phyloP scores from a whole-genome alignment of 2,888 invertebrate genomes.

The Cheilosia pagana region DNA sequence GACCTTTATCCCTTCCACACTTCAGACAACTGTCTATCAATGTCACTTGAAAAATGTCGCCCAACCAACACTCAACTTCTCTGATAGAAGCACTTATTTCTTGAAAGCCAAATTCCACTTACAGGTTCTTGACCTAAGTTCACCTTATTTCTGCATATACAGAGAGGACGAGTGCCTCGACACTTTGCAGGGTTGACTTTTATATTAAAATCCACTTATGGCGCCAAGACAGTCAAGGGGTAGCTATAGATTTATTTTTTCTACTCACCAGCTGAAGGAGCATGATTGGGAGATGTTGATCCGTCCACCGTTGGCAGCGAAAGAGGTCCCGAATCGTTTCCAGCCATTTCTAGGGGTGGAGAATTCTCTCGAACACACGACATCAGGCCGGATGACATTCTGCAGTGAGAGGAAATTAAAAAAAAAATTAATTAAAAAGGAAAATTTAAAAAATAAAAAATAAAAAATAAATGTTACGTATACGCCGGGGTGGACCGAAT shows the following conservation, averaged over 20 bases:
- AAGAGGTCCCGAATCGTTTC: constrained; percentile 79
- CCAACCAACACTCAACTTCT: constrained; percentile 33
- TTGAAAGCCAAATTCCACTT: not conserved
- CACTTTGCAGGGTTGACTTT: constrained; percentile 22
- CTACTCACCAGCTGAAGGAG: constrained; percentile 68
- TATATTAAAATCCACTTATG: constrained; percentile 18
- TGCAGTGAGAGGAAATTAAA: constrained; percentile 75
- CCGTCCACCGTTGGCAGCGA: constrained; percentile 78
- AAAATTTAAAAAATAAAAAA: not conserved
- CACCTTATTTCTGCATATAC: constrained; percentile 31
- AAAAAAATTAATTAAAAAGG: constrained; percentile 4
- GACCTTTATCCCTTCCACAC: not conserved
- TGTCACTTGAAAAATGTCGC: constrained; percentile 44
- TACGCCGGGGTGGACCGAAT: not conserved
- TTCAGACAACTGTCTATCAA: constrained; percentile 34
- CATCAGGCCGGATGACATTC: constrained; percentile 83
- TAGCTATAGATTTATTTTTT: not conserved
- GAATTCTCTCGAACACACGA: constrained; percentile 83
- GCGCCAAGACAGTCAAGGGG: not conserved
- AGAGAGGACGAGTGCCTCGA: constrained; percentile 7
- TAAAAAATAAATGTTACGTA: not conserved
- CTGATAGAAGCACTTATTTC: constrained; percentile 4
- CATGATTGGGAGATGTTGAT: constrained; percentile 64
- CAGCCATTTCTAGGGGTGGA: constrained; percentile 82
- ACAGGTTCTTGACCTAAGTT: constrained; percentile 59